Percentiles rank a stretch among this genome's conserved stretches.
Evolutionary conservation across 1,140 invertebrate species (phyloP).

Genomic region (Caenorhabditis latens): DNA sequence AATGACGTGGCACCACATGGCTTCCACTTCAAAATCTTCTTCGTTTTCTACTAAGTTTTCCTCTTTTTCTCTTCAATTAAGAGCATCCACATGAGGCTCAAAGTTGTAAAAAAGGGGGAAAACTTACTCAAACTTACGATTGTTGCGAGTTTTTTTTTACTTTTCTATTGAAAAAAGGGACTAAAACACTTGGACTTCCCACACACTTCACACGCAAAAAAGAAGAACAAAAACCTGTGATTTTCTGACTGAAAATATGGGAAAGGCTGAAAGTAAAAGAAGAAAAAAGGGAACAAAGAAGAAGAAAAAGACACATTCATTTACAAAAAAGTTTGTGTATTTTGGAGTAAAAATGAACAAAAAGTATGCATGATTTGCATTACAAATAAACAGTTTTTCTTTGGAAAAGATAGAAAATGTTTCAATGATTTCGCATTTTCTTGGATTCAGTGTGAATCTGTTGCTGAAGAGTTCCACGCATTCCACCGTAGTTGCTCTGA

Average conservation of each 20-base stretch:
- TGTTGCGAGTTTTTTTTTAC: background rate
- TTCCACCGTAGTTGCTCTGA: conserved; percentile 31
- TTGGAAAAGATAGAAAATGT: background rate
- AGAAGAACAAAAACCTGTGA: background rate
- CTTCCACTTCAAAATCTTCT: conserved; percentile 9
- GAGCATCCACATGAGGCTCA: conserved; percentile 33
- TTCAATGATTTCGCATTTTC: conserved; percentile 10
- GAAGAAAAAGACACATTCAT: background rate
- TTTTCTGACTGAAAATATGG: background rate
- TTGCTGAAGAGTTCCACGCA: conserved; percentile 45
- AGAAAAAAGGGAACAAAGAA: background rate
- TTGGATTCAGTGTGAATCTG: conserved; percentile 38
- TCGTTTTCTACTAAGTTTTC: background rate
- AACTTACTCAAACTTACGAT: background rate
- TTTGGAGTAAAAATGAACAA: background rate
- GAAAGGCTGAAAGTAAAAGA: background rate
- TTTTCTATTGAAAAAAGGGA: background rate
- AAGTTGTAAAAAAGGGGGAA: conserved; percentile 10
- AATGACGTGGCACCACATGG: conserved; percentile 21
- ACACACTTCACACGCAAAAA: conserved; percentile 16
- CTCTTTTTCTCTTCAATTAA: conserved; percentile 26
- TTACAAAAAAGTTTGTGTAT: background rate
- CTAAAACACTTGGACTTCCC: background rate
- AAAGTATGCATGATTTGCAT: background rate
- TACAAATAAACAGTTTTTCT: background rate